These are phyloP conservation scores for Blastobasis lacticolella DNA, from an alignment of 2,888 invertebrate genomes.

Conservation along the genomic window DNA sequence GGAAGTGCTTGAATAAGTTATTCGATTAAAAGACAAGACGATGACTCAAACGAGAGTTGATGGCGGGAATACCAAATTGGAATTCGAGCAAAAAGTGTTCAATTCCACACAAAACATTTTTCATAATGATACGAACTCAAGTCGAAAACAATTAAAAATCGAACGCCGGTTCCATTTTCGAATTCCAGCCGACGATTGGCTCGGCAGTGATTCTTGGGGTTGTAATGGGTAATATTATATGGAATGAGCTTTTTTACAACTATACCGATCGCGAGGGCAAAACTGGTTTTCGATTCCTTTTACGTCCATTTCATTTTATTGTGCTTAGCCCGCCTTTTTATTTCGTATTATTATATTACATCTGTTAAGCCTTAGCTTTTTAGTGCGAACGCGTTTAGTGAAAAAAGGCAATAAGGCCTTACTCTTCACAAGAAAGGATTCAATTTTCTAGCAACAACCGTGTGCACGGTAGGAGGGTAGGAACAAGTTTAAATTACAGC, in stretches of 20 bases:
- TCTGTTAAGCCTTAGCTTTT: constrained; percentile 34
- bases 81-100: constrained; percentile 26
- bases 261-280: constrained; percentile 58
- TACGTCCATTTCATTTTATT: constrained; percentile 60
- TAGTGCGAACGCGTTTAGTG: not conserved
- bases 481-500: constrained; percentile 21
- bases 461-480: too few species aligned
- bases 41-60: too few species aligned
- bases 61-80: too few species aligned
- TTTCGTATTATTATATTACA: constrained; percentile 60
- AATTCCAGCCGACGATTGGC: constrained; percentile 57
- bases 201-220: constrained; percentile 62
- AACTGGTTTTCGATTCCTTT: constrained; percentile 60
- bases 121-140: constrained; percentile 34
- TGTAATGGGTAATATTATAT: constrained; percentile 71
- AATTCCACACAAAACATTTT: constrained; percentile 43
- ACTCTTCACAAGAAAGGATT: not conserved
- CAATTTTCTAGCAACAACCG: not conserved
- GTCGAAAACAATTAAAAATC: constrained; percentile 64
- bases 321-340: constrained; percentile 50
- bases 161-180: constrained; percentile 58
- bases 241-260: constrained; percentile 70
- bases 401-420: not conserved
- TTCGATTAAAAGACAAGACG: too few species aligned
- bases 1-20: too few species aligned